A percentile compares a stretch with the other conserved stretches of the same genome.
Conservation (phyloP, 2,113 vertebrate genomes). For the Catagonus wagneri region DNA sequence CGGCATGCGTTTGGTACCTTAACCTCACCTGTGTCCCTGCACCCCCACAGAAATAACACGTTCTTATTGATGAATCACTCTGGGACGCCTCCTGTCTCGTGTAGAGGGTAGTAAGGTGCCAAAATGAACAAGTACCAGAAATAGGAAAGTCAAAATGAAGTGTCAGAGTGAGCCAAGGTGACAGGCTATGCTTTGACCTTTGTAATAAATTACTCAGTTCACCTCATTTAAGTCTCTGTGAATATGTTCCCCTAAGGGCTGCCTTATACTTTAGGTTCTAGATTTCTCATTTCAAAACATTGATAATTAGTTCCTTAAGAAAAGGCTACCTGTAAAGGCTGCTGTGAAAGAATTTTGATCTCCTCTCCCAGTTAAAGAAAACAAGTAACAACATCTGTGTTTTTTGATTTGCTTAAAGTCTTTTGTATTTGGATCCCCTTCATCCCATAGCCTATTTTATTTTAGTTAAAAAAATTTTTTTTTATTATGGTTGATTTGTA, state of each 20-base stretch:
- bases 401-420: not conserved
- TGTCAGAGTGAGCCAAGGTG: conserved; percentile 23
- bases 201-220: not conserved
- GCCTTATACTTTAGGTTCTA: conserved; percentile 14
- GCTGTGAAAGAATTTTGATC: not conserved
- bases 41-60: conserved; percentile 10
- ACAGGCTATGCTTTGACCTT: conserved; percentile 45
- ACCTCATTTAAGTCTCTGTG: not conserved
- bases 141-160: conserved; percentile 49
- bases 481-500: too few species aligned
- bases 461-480: not conserved
- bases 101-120: not conserved
- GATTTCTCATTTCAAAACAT: conserved; percentile 37
- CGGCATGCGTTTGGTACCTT: conserved; percentile 32
- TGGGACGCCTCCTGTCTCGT: conserved; percentile 34
- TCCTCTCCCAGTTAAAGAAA: not conserved
- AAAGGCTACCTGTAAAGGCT: not conserved
- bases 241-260: not conserved
- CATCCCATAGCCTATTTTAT: not conserved
- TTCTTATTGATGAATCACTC: conserved; percentile 62
- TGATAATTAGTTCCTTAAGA: not conserved
- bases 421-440: not conserved
- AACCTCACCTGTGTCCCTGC: conserved; percentile 58
- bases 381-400: not conserved
- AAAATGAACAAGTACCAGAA: not conserved